A percentile compares a stretch with the other conserved stretches of the same genome.
Conservation (phyloP, 53 echinoderm and acorn worm genomes). For the Holothuria leucospilota region DNA sequence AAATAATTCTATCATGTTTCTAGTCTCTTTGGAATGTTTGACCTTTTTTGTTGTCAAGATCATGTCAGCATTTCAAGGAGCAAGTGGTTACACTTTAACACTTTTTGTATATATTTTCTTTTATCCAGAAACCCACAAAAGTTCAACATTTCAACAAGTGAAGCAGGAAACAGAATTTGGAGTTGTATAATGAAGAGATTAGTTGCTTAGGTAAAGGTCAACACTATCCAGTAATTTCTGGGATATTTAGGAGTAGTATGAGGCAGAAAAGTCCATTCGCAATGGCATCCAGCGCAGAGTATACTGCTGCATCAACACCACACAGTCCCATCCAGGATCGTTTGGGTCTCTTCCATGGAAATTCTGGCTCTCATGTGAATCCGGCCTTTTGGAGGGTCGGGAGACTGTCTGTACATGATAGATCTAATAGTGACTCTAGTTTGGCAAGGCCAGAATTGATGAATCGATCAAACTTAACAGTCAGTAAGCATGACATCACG, state of each 20-base stretch:
- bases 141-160: too few species aligned
- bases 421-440: slow-evolving; percentile 93
- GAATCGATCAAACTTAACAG: slow-evolving; percentile 77
- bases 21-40: too few species aligned
- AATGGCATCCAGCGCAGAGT: slow-evolving; percentile 61
- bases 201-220: too few species aligned
- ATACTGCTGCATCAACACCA: slow-evolving; percentile 12
- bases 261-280: slow-evolving; percentile 58
- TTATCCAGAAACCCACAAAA: too few species aligned
- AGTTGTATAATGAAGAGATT: too few species aligned
- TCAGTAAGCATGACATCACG: slow-evolving; percentile 83
- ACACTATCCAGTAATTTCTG: too few species aligned
- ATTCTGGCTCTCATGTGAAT: background rate
- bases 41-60: too few species aligned
- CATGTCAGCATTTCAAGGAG: too few species aligned
- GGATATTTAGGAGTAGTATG: slow-evolving; percentile 48
- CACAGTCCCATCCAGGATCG: slow-evolving; percentile 73
- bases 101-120: too few species aligned
- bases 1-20: too few species aligned
- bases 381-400: slow-evolving; percentile 82
- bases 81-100: too few species aligned
- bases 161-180: too few species aligned
- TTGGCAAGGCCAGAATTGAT: slow-evolving; percentile 89
- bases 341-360: slow-evolving; percentile 71
- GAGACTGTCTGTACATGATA: slow-evolving; percentile 87